Percentiles rank a stretch among this genome's conserved stretches.
phyloP scores from a whole-genome alignment of 1,140 invertebrate genomes.

The Sweltsa coloradensis region DNA sequence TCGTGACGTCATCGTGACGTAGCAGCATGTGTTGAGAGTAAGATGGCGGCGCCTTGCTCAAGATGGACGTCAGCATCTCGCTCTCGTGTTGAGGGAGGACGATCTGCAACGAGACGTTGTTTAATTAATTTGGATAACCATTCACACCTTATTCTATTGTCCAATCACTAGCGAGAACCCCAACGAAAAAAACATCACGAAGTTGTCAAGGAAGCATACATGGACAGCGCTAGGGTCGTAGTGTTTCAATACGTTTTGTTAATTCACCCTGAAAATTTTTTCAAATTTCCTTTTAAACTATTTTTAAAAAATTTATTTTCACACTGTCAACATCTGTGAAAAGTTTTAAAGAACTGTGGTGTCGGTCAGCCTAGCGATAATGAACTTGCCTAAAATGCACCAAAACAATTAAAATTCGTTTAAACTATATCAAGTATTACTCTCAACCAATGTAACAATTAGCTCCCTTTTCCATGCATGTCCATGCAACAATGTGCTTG shows the following conservation, averaged over 20 bases:
- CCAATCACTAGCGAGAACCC: background rate
- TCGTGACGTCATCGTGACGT: too few species aligned
- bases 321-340: background rate
- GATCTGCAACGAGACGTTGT: background rate
- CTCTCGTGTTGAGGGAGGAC: constrained; percentile 3
- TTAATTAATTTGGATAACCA: background rate
- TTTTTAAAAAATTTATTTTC: background rate
- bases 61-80: background rate
- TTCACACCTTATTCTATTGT: background rate
- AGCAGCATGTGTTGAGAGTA: background rate
- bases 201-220: background rate
- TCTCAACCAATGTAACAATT: too few species aligned
- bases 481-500: too few species aligned
- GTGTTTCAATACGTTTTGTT: background rate
- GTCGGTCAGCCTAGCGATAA: too few species aligned
- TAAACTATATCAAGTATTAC: too few species aligned
- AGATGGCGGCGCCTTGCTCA: constrained; percentile 1
- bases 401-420: too few species aligned
- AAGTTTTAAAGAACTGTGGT: background rate
- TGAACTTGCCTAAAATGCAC: too few species aligned
- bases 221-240: background rate
- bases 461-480: too few species aligned
- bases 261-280: background rate
- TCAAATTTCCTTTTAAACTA: too few species aligned
- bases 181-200: background rate